phyloP scores from a whole-genome alignment of 2,797 vertebrate genomes.

The Characodon lateralis region DNA sequence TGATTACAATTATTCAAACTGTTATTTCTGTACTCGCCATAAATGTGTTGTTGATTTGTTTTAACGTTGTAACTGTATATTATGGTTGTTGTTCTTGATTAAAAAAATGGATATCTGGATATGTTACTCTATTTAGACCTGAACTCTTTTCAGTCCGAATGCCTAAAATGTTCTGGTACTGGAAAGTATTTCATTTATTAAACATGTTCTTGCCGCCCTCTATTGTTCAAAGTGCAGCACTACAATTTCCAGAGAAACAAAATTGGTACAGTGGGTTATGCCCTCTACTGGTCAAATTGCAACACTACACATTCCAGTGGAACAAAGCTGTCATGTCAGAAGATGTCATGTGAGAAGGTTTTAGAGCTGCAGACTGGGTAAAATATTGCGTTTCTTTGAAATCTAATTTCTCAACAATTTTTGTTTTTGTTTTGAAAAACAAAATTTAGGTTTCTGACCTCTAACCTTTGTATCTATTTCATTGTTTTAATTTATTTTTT shows the following conservation, averaged over 20 bases:
- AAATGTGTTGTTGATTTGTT: constrained; percentile 15
- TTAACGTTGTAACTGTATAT: constrained; percentile 14
- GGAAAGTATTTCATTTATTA: constrained; percentile 28
- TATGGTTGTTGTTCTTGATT: background rate
- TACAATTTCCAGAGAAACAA: constrained; percentile 7
- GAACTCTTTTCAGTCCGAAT: background rate
- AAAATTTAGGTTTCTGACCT: background rate
- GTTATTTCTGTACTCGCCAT: background rate
- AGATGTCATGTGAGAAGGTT: background rate
- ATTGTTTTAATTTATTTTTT: background rate
- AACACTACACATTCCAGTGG: background rate
- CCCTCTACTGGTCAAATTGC: background rate
- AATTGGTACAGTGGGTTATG: background rate
- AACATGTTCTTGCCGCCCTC: constrained; percentile 81
- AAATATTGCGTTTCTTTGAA: background rate
- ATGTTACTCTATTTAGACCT: background rate
- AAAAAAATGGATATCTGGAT: background rate
- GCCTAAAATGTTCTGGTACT: background rate
- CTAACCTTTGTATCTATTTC: background rate
- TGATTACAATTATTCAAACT: constrained; percentile 10
- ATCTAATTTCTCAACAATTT: background rate
- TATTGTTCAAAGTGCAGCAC: constrained; percentile 77
- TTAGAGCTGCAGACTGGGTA: background rate
- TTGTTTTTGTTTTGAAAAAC: background rate
- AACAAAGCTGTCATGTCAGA: background rate